Base-by-base conservation (phyloP, 2,113 vertebrate genomes). In the Gobio gobio region DNA sequence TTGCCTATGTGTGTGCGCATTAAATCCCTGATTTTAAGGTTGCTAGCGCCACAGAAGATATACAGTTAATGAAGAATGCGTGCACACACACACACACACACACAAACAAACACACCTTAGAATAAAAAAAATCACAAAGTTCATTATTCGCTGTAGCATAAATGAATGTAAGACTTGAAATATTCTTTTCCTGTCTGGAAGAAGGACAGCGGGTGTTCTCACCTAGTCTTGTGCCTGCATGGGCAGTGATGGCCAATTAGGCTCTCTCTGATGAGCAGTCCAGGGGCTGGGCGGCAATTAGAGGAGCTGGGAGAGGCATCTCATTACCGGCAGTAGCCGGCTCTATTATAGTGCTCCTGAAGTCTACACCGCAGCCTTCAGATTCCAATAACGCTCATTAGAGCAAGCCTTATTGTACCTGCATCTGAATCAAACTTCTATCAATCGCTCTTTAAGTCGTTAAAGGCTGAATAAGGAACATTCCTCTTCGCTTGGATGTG, bases 161-260 rank as follows among this genome's bases (percentile, higher is more conserved):
- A 92, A 91, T 89, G 83, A 91, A 92, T 89, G 80, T 86, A 88
- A 90, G 90, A 88, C 86, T 92, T 92, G 90, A 91, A 86, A 87
- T 91, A 90, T 92, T 90, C 86, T 90, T 70, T 89, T 77, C 86
- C 87, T 59, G 85, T 86, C 40, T 78, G 24, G 26, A 58, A 36
- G 63, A 14, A 13, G 26, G 18, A 61, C 61, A 14, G 43, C 2
- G 56, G 84, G 12, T 47, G 86, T 61, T 87, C 89, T 89, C 91
- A 90, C 90, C 78, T 88, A 88, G 64, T 47, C 59, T 51, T 56
- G 36, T 72, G 82, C 92, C 91, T 89, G 89, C 89, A 87, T 91
- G 92, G 88, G 89, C 90, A 92, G 93, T 91, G 92, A 94, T 93
- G 92, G 92, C 92, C 93, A 95, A 94, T 94, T 95, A 94, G 92